A percentile compares a stretch with the other conserved stretches of the same genome.
Evolutionary conservation across 2,888 invertebrate species (phyloP).

Genomic region (Plebejus melissa): DNA sequence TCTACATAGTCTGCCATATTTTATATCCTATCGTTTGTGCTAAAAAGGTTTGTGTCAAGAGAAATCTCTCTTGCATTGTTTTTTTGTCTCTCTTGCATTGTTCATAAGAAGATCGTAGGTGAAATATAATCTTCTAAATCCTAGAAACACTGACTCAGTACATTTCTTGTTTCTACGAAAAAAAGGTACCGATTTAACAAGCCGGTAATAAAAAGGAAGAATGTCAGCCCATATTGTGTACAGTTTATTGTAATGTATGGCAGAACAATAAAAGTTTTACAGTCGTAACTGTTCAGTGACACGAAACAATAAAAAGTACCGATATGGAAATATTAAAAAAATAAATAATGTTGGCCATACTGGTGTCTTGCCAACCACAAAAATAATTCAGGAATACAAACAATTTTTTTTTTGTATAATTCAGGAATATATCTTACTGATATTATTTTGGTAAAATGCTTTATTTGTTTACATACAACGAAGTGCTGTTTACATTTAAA

Average conservation of each 20-base stretch:
- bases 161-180: background rate
- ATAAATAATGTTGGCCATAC: background rate
- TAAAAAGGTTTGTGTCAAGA: background rate
- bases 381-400: background rate
- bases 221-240: constrained; percentile 18
- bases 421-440: background rate
- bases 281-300: constrained; percentile 13
- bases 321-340: constrained; percentile 13
- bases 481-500: too few species aligned
- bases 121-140: background rate
- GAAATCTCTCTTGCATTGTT: too few species aligned
- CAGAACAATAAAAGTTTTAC: constrained; percentile 26
- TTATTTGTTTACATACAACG: background rate
- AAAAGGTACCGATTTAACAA: constrained; percentile 20
- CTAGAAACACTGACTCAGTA: background rate
- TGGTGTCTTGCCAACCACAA: background rate
- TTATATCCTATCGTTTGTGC: background rate
- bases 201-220: constrained; percentile 19
- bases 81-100: too few species aligned
- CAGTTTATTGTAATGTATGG: constrained; percentile 25
- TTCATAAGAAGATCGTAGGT: background rate
- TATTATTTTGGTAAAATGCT: background rate
- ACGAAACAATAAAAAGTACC: constrained; percentile 9
- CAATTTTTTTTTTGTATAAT: too few species aligned
- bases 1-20: background rate